Evolutionary conservation across 1,140 invertebrate genomes (phyloP).

Genomic region (Drosophila tristis): DNA sequence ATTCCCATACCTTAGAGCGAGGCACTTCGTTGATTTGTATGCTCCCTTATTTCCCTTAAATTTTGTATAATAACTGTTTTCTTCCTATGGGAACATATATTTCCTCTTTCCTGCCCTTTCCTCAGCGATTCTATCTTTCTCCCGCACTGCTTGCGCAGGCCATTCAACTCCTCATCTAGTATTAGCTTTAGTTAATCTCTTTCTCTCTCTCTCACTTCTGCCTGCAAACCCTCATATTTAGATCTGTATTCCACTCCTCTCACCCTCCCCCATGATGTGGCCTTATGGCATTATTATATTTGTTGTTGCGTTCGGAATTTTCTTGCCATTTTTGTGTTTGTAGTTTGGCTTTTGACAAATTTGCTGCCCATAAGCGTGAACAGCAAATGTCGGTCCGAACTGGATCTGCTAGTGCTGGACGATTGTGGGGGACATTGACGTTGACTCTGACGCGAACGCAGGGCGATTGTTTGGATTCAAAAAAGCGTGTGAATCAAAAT

Average conservation of each 20-base stretch:
- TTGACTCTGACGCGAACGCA: conserved; percentile 27
- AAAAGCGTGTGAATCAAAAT: conserved; percentile 74
- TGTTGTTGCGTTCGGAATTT: conserved; percentile 13
- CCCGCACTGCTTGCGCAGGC: conserved; percentile 6
- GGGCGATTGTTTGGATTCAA: conserved; percentile 74
- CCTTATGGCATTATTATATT: conserved; percentile 31
- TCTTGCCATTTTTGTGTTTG: conserved; percentile 30
- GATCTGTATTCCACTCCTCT: conserved; percentile 5
- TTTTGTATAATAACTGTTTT: too few relatives aligned
- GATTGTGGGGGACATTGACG: conserved; percentile 47
- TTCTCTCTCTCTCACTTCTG: background rate
- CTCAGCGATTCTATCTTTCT: too few relatives aligned
- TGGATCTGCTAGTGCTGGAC: conserved; percentile 15
- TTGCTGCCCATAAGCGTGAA: conserved; percentile 57
- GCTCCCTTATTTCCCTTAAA: too few relatives aligned
- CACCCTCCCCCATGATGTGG: conserved; percentile 2
- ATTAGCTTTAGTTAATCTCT: conserved; percentile 38
- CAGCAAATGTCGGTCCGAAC: conserved; percentile 42
- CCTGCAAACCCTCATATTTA: conserved; percentile 26
- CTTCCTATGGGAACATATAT: background rate
- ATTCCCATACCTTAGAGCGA: background rate
- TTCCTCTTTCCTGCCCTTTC: too few relatives aligned
- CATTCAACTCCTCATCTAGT: conserved; percentile 33
- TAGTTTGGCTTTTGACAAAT: conserved; percentile 63
- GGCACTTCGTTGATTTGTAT: too few relatives aligned